Evolutionary conservation across 2,113 vertebrate genomes (phyloP).

Genomic region (Phalacrocorax carbo): DNA sequence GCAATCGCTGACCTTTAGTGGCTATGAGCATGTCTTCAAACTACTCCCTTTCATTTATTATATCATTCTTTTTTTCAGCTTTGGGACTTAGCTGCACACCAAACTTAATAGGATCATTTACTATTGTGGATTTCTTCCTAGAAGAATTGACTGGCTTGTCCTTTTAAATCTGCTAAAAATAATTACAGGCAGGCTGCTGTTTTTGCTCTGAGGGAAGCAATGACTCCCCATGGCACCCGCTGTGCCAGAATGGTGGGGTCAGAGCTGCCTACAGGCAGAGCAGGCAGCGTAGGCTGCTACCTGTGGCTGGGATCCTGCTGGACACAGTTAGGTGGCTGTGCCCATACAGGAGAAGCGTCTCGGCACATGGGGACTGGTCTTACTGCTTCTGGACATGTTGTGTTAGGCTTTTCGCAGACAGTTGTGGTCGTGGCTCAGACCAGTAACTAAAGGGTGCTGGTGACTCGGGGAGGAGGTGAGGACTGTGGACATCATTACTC

Average conservation of each 20-base stretch:
- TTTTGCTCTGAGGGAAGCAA: not conserved
- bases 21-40: not conserved
- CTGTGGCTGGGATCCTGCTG: not conserved
- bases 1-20: not conserved
- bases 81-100: not conserved
- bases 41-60: not conserved
- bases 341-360: fast-evolving
- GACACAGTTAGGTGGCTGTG: not conserved
- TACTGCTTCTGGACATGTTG: not conserved
- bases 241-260: not conserved
- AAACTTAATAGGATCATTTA: not conserved
- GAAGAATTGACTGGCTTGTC: not conserved
- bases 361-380: fast-evolving
- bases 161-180: not conserved
- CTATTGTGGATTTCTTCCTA: not conserved
- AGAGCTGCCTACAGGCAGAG: not conserved
- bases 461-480: not conserved
- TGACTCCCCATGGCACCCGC: not conserved
- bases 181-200: not conserved
- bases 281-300: not conserved
- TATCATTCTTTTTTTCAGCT: not conserved
- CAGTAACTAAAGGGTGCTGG: fast-evolving
- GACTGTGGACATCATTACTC: not conserved
- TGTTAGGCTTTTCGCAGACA: not conserved
- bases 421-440: fast-evolving